phyloP scores from a whole-genome alignment of 1,140 invertebrate genomes.

The Dreissena rostriformis region DNA sequence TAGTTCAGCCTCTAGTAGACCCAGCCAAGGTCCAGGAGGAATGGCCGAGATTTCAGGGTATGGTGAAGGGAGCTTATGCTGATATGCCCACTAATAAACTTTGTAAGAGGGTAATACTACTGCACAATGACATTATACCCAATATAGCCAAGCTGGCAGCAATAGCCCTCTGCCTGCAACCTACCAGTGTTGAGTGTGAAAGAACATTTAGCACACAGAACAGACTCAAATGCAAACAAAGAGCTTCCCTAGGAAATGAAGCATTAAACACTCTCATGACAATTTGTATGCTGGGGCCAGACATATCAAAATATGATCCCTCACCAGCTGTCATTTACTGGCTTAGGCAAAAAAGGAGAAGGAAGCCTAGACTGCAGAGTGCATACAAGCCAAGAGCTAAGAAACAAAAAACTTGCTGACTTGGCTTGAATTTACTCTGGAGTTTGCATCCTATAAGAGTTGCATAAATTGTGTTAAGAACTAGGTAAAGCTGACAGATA shows the following conservation, averaged over 20 bases:
- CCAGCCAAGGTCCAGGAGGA: not conserved
- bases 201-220: slow-evolving; percentile 34
- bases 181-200: slow-evolving; percentile 51
- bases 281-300: slow-evolving; percentile 2
- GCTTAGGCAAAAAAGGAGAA: slow-evolving; percentile 6
- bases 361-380: slow-evolving; percentile 38
- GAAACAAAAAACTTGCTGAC: no score
- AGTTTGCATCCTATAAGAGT: no score
- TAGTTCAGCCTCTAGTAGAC: not conserved
- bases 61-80: not conserved
- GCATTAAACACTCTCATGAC: slow-evolving; percentile 7
- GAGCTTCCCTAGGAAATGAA: slow-evolving; percentile 7
- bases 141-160: slow-evolving; percentile 11
- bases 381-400: no score
- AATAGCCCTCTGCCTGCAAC: slow-evolving; percentile 20
- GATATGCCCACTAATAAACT: no score
- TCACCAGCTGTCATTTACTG: not conserved
- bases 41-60: not conserved
- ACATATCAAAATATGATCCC: not conserved
- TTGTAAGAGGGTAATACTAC: slow-evolving; percentile 7
- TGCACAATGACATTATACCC: not conserved
- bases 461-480: no score
- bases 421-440: no score
- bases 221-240: slow-evolving; percentile 6
- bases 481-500: no score